Conservation (phyloP, 2,888 invertebrate genomes). For the Nebria salina region DNA sequence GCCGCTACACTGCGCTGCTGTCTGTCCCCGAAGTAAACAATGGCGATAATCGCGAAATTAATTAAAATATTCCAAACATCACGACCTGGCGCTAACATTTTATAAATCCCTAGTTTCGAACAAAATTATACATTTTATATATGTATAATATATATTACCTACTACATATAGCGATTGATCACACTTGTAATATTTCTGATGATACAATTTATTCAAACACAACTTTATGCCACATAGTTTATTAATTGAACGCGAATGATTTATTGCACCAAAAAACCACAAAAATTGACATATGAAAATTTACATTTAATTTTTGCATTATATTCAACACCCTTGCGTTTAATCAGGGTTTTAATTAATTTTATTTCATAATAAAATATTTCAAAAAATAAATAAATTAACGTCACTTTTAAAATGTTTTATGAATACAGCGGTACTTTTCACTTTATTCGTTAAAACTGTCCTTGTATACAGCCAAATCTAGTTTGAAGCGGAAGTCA, state of each 20-base stretch:
- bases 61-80: slow-evolving; percentile 4
- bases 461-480: not conserved
- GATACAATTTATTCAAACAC: not conserved
- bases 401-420: too few relatives aligned
- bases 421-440: slow-evolving; percentile 7
- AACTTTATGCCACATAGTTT: not conserved
- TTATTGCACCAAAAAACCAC: not conserved
- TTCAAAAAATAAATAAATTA: not conserved
- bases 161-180: too few relatives aligned
- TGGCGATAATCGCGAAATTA: not conserved
- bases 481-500: not conserved
- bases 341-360: not conserved
- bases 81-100: not conserved
- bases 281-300: not conserved
- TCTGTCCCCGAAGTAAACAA: slow-evolving; percentile 4
- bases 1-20: not conserved
- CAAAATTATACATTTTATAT: not conserved
- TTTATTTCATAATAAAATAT: not conserved
- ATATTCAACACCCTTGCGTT: not conserved
- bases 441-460: slow-evolving; percentile 31
- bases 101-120: not conserved
- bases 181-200: not conserved
- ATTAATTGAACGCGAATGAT: not conserved
- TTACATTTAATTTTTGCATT: not conserved
- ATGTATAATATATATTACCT: not conserved